Base-by-base conservation (phyloP, 2,888 invertebrate genomes). In the Agriopis leucophaearia region DNA sequence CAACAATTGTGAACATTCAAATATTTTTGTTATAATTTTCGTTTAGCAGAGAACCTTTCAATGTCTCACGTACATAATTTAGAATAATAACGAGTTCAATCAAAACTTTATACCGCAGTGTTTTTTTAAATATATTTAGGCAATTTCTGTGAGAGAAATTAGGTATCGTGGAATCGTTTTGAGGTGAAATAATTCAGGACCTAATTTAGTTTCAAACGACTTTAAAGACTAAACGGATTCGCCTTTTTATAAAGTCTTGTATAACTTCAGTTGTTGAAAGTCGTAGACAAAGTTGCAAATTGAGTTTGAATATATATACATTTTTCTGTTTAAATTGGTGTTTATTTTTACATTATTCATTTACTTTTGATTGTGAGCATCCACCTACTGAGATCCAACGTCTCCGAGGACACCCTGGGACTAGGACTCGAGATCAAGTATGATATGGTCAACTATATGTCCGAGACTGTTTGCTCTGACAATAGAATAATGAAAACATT, bases 151-250 rank as follows among this genome's bases (percentile, higher is more conserved):
- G 4, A 7, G 38, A 38, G 4, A 59, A 59, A 59, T 50, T 27
- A 51, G 48, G 18, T 38, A 18, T 15, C 59, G 42, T 50, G n/a
- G 50, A 50, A 59, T 4, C 50, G 48, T 50, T 59, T 47, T 59
- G 15, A 51, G 59, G 50, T 59, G 27, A 47, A 58, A 58, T 54
- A 54, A 54, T 54, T 61, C 13, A 45, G 5, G 12, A 18, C 13
- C 13, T 61, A 45, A 61, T 61, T 61, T 38, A 36, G 35, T 61
- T 45, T 35, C 44, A n/a, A 45, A 55, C 42, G 35, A 57, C 27
- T 35, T 45, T n/a, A 35, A 35, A 57, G 35, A 45, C 36, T 36
- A 36, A 38, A 36, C 15, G n/a, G 36, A 38, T 36, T 52, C 15
- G 5, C 36, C 6, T 15, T 52, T 38, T 54, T 38, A 54, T 38